Base-by-base conservation (phyloP, 1,140 invertebrate species). In the Heliconius nattereri region DNA sequence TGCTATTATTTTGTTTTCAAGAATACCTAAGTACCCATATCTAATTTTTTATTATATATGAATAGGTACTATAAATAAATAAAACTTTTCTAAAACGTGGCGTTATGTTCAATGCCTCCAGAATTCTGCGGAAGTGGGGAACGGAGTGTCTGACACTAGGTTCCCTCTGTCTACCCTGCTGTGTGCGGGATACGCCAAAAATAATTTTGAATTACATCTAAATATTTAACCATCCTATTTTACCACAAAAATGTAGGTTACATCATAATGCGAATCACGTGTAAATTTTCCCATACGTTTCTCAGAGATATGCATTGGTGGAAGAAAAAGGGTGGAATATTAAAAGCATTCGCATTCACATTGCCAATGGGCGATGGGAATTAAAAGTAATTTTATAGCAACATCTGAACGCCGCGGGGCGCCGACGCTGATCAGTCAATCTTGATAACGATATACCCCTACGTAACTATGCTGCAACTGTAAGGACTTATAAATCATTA, bases 381-480 rank as follows among this genome's bases (percentile, higher is more conserved):
- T 73, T 66, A 66, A 76, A 76, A 54, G 57, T 76, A 66, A 76
- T 76, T 76, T 57, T 75, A 60, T 37, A 75, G 32, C 32, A n/a
- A 66, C 60, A 29, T 29, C 60, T 29, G 26, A 74, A 26, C 45
- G 73, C 32, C 76, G 60, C 78, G 72, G 54, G 26, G 40, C 60
- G 60, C 71, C 78, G 54, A 40, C 45, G 57, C 78, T 79, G 78
- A 79, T 79, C 78, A 32, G 78, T 79, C 78, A 79, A 79, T 79
- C 73, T 73, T 75, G 78, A 79, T 79, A 54, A 23, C 78, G 57
- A 57, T 57, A 57, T 57, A 52, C 49, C 19, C 20, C 49, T 52
- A 52, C 49, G 16, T 20, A 7, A 52, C 49, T 52, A 52, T 52
- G 20, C 1, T 6, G 16, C 49, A 0, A 7, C 49, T 52, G 19